Evolutionary conservation across 2,888 invertebrate genomes (phyloP), one percentile per base, ranked within the genome.

Genomic region (Drosophila mettleri): DNA sequence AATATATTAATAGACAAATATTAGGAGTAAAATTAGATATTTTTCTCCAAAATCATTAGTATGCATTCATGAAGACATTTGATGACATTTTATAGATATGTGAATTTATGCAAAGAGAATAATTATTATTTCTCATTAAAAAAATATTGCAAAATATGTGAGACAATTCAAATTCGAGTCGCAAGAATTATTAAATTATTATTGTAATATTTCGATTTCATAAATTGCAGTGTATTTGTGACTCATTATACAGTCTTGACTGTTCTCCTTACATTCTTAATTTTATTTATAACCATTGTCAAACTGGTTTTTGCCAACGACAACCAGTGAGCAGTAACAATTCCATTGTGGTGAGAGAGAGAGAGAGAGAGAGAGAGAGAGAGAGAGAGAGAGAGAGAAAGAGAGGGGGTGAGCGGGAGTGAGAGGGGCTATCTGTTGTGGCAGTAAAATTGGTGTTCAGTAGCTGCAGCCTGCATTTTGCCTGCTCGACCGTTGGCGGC

Each of bases 231-330:
- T 43, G 61, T 70, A 59, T 62, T n/a, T 34, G 33, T 46, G 43
- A 62, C 59, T 71, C 55, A 62, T 43, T 9, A 22, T 24, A 18
- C 43, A 3, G 33, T 14, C 16, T 33, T 34, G 33, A 18, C 43
- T 54, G 54, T 54, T 45, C 33, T 22, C 38, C n/a, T 58, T 46
- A 49, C 41, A 74, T 65, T 49, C 57, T 69, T 53, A 53, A 58
- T 45, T 65, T 49, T 76, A 76, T 76, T 76, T 74, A 76, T 72
- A 74, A 57, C 36, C 60, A 63, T 68, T 72, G 60, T 49, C 39
- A 74, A 74, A 76, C 71, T 63, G 72, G 74, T 75, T 75, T 74
- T 72, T n/a, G 27, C 39, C 64, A 68, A 63, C 63, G 46, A 58
- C 60, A 74, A 41, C 36, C 38, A 65, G 41, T 51, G 49, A 66